A percentile compares a stretch with the other conserved stretches of the same genome.
Evolutionary conservation across 2,888 invertebrate genomes (phyloP).

Genomic region (Antheraea assamensis): DNA sequence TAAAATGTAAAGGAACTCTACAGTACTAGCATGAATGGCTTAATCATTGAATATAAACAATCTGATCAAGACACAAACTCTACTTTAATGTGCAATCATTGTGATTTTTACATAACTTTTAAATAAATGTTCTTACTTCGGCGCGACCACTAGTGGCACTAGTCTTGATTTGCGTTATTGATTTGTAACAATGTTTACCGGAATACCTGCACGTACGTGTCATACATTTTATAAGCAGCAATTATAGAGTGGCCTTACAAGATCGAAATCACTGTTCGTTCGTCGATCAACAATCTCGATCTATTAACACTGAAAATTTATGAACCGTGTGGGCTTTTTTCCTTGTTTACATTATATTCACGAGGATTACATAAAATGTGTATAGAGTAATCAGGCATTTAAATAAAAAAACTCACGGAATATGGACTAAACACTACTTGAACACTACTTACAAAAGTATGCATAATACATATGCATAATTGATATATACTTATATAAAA

Average conservation of each 20-base stretch:
- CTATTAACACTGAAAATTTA: background rate
- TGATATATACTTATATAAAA: too few species aligned
- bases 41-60: too few species aligned
- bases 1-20: too few species aligned
- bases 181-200: background rate
- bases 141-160: too few species aligned
- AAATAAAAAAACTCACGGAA: background rate
- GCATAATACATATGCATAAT: background rate
- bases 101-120: background rate
- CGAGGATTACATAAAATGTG: background rate
- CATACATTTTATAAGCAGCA: background rate
- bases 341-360: background rate
- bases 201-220: background rate
- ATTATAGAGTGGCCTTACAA: background rate
- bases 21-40: too few species aligned
- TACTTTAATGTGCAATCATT: too few species aligned
- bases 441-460: too few species aligned
- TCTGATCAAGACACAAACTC: too few species aligned
- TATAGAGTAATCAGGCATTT: background rate
- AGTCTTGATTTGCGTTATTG: background rate
- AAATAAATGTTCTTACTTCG: background rate
- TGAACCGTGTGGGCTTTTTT: background rate
- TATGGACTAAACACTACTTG: background rate
- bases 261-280: conserved; percentile 1
- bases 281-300: background rate